These are phyloP conservation scores for Heliconius charithonia DNA, from an alignment of 2,888 invertebrate species.

Conservation along the genomic window DNA sequence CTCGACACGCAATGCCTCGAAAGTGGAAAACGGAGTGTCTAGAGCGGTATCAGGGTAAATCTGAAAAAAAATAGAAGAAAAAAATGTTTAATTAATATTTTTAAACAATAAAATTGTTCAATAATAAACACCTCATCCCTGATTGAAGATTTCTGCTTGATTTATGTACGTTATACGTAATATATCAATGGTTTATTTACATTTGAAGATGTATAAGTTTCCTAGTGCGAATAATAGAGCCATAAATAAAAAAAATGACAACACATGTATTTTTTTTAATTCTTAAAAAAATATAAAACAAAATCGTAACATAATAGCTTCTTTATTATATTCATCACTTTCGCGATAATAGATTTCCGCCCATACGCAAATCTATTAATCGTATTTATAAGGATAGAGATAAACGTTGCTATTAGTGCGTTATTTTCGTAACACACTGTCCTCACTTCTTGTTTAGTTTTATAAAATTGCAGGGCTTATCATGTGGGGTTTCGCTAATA, in stretches of 20 bases:
- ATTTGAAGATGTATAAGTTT: too few relatives aligned
- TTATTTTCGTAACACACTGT: background rate
- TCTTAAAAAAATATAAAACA: background rate
- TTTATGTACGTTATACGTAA: too few relatives aligned
- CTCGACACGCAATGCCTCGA: too few relatives aligned
- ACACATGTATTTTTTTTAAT: background rate
- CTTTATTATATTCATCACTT: background rate
- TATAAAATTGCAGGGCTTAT: background rate
- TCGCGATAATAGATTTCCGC: background rate
- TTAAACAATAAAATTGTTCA: too few relatives aligned
- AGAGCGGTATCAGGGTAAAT: too few relatives aligned
- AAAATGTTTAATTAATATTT: too few relatives aligned
- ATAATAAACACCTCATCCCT: too few relatives aligned
- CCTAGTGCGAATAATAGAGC: background rate
- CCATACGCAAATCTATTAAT: background rate
- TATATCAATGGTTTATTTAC: too few relatives aligned
- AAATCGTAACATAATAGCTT: background rate
- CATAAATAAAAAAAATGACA: background rate
- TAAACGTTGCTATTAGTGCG: background rate
- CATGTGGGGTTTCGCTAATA: background rate
- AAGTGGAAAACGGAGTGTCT: background rate
- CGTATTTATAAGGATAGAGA: background rate
- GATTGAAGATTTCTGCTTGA: too few relatives aligned
- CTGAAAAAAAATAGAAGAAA: too few relatives aligned
- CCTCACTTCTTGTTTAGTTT: background rate